Evolutionary conservation across 1,140 invertebrate species (phyloP).

Genomic region (Druon quercuslanigerum): DNA sequence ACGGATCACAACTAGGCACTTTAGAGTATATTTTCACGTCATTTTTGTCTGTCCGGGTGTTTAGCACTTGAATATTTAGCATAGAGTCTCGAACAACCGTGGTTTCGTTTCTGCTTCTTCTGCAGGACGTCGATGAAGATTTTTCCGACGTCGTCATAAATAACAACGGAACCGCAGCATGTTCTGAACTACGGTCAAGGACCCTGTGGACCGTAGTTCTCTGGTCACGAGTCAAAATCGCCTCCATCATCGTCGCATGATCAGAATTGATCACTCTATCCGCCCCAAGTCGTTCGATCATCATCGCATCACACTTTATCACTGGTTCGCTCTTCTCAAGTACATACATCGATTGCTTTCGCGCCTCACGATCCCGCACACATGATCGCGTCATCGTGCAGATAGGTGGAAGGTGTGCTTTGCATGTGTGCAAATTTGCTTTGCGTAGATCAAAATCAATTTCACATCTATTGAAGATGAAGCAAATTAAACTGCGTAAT

Average conservation of each 20-base stretch:
- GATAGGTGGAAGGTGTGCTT: not conserved
- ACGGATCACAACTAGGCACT: slow-evolving; percentile 51
- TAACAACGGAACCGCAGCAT: slow-evolving; percentile 21
- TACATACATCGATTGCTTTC: slow-evolving; percentile 10
- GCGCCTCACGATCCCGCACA: slow-evolving; percentile 40
- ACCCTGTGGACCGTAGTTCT: slow-evolving; percentile 69
- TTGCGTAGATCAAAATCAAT: not conserved
- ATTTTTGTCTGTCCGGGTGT: slow-evolving; percentile 18
- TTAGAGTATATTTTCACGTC: slow-evolving; percentile 40
- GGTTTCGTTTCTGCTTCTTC: not conserved
- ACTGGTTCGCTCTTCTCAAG: slow-evolving; percentile 35
- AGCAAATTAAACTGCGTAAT: not conserved
- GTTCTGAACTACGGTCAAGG: slow-evolving; percentile 41
- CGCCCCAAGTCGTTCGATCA: slow-evolving; percentile 48
- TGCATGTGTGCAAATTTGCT: not conserved
- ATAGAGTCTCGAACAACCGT: slow-evolving; percentile 1
- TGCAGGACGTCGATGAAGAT: slow-evolving; percentile 9
- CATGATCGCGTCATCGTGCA: slow-evolving; percentile 41
- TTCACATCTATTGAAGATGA: not conserved
- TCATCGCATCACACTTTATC: slow-evolving; percentile 57
- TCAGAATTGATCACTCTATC: slow-evolving; percentile 18
- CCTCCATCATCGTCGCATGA: slow-evolving; percentile 58
- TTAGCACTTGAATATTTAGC: slow-evolving; percentile 25
- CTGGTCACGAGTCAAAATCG: slow-evolving; percentile 66
- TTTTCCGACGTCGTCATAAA: slow-evolving; percentile 21